A percentile compares a stretch with the other conserved stretches of the same genome.
Conservation (phyloP, 2,797 vertebrate species). For the Scolopax bukidnonensis region DNA sequence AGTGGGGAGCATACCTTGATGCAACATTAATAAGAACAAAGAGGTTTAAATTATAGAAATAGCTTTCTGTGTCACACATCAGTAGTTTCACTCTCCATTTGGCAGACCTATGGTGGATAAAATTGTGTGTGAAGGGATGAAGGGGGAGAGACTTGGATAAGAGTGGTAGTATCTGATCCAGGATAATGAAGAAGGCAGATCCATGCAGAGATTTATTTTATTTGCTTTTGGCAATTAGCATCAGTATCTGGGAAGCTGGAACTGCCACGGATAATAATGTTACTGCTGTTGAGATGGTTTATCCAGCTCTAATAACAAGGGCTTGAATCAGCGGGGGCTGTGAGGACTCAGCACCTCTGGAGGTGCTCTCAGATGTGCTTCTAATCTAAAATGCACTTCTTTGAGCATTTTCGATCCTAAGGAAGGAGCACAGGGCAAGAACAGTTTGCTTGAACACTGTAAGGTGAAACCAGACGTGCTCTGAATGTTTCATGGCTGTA, state of each 20-base stretch:
- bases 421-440: background rate
- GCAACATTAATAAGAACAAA: conserved; percentile 71
- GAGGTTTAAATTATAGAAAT: conserved; percentile 55
- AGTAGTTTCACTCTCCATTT: conserved; percentile 72
- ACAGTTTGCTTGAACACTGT: background rate
- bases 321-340: background rate
- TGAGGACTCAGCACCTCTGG: background rate
- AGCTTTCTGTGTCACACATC: conserved; percentile 50
- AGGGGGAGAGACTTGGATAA: conserved; percentile 20
- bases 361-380: background rate
- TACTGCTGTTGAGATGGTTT: background rate
- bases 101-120: conserved; percentile 60
- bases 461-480: background rate
- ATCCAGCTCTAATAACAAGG: background rate
- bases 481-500: background rate
- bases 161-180: background rate
- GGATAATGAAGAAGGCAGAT: conserved; percentile 7
- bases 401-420: background rate
- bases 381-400: background rate
- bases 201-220: background rate
- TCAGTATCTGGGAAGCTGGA: conserved; percentile 19
- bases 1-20: conserved; percentile 7
- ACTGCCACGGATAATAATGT: background rate
- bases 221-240: conserved; percentile 54
- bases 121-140: conserved; percentile 46